These are phyloP conservation scores for Nansenia antarctica DNA, from an alignment of 2,113 vertebrate genomes.

Conservation along the genomic window DNA sequence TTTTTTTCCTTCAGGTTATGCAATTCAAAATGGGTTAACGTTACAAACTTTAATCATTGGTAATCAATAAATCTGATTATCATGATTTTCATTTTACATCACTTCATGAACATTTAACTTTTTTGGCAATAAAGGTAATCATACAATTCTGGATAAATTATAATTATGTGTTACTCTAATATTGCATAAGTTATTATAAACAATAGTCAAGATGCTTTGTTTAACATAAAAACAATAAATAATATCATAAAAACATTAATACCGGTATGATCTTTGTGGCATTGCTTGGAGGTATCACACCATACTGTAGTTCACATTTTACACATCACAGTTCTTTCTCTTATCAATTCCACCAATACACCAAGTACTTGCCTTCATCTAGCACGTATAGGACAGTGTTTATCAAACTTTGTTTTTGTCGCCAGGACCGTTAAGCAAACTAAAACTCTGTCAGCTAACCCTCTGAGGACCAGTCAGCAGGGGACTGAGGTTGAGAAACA, in stretches of 20 bases:
- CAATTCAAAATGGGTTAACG: constrained; percentile 8
- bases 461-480: too few relatives aligned
- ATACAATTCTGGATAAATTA: constrained; percentile 59
- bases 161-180: constrained; percentile 51
- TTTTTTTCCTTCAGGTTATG: constrained; percentile 17
- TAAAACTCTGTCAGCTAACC: too few relatives aligned
- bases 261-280: constrained; percentile 26
- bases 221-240: constrained; percentile 68
- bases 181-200: constrained; percentile 55
- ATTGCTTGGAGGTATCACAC: constrained; percentile 25
- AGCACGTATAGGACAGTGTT: too few relatives aligned
- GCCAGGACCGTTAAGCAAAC: too few relatives aligned
- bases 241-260: constrained; percentile 41
- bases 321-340: constrained; percentile 10
- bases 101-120: constrained; percentile 31
- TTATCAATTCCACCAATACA: constrained; percentile 22
- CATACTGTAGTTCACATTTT: too few relatives aligned
- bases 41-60: constrained; percentile 5
- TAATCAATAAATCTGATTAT: constrained; percentile 27
- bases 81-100: constrained; percentile 28
- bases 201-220: constrained; percentile 48
- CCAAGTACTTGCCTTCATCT: constrained; percentile 25
- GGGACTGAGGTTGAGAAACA: too few relatives aligned
- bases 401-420: too few relatives aligned
- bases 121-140: constrained; percentile 50